These are phyloP conservation scores for Neosilurus hyrtlii DNA, from an alignment of 2,797 vertebrate species.

Conservation along the genomic window DNA sequence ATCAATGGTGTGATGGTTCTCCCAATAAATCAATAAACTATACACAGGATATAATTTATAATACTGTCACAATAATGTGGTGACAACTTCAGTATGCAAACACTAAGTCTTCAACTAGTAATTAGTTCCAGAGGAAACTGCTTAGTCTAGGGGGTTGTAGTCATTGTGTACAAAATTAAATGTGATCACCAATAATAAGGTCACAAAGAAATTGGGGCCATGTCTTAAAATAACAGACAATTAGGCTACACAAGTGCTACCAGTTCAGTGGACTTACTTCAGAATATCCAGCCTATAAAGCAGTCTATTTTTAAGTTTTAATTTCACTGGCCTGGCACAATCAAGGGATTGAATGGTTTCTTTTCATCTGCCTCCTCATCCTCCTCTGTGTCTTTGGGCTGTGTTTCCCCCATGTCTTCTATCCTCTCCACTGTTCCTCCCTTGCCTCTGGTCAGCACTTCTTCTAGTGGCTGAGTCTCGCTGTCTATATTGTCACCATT, in stretches of 20 bases:
- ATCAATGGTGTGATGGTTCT: not conserved
- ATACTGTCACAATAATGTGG: not conserved
- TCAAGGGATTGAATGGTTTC: constrained; percentile 68
- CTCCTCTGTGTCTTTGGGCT: constrained; percentile 64
- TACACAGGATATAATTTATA: not conserved
- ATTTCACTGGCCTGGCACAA: constrained; percentile 66
- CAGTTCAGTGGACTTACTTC: not conserved
- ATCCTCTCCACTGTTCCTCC: constrained; percentile 48
- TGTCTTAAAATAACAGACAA: constrained; percentile 10
- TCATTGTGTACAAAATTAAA: constrained; percentile 32
- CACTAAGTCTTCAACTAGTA: not conserved
- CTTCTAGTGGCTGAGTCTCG: constrained; percentile 62
- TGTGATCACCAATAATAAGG: constrained; percentile 37
- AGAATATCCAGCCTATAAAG: not conserved
- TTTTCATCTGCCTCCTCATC: constrained; percentile 68
- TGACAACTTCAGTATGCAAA: not conserved
- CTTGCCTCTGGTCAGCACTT: constrained; percentile 48
- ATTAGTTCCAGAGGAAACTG: not conserved
- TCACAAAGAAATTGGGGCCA: not conserved
- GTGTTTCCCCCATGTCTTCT: constrained; percentile 39
- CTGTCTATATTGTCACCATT: constrained; percentile 65
- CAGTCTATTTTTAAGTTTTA: not conserved
- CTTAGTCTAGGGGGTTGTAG: constrained; percentile 22
- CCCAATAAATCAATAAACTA: not conserved
- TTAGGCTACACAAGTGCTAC: not conserved